Evolutionary conservation across 2,113 vertebrate species (phyloP), one percentile per base, ranked within the genome.

Genomic region (Albula goreensis): DNA sequence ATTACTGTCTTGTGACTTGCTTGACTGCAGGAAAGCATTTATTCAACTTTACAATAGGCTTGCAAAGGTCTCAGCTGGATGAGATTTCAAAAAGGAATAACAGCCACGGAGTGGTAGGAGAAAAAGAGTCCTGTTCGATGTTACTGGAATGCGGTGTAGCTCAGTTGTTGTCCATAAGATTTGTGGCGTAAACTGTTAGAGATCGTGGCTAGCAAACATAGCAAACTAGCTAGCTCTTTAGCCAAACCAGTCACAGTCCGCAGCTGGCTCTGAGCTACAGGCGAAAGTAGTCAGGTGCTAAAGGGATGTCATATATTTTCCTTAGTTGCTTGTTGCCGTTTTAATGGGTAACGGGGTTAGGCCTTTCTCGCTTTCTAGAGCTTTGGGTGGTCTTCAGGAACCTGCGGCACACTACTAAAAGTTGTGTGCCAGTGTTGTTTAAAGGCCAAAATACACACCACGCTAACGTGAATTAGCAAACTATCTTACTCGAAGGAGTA

Each of bases 1-100:
- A 96, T 92, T 90, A 85, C 63, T 92, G 96, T 97, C 96, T 97
- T 96, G 96, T 96, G 96, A 96, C 96, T 90, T 92, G 91, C 91
- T 90, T 88, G 92, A 90, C 90, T 93, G 89, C 91, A 92, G 93
- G 88, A 87, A 87, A 88, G 89, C 91, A 86, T 90, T 83, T 60
- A 13, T 78, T 50, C 56, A 86, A 92, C 89, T 92, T 93, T 88
- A 50, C 80, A 86, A 31, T 83, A 74, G 92, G 94, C 87, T 94
- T 93, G 6, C 9, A 25, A 13, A 84, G 17, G 5, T 77, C 88
- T 74, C 70, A 8, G 88, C 89, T 89, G 90, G 88, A 84, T 31
- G 86, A 31, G 2, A 10, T 83, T 88, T 86, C 81, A 66, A 48
- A 8, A 81, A 82, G 88, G 87, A 91, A 90, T 88, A 89, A 89